Percentiles rank a stretch among this genome's conserved stretches.
phyloP scores from a whole-genome alignment of 1,140 invertebrate species.

The Popillia japonica region DNA sequence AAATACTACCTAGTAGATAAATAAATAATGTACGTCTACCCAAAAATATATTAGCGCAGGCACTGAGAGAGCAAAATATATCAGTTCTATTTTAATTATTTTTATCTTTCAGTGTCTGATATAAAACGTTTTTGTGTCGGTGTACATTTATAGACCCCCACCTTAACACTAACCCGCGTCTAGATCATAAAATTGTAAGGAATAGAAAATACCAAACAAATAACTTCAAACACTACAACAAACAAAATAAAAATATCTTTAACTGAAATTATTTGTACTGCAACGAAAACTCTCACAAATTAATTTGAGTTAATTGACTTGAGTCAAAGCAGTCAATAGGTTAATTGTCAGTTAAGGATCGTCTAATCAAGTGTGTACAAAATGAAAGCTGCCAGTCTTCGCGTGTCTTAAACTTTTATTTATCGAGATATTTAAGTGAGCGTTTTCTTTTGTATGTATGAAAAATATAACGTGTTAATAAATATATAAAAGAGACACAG shows the following conservation, averaged over 20 bases:
- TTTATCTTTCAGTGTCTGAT: too few relatives aligned
- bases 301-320: not conserved
- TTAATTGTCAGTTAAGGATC: not conserved
- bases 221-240: not conserved
- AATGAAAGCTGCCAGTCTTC: not conserved
- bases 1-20: not conserved
- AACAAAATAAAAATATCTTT: not conserved
- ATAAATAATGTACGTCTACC: not conserved
- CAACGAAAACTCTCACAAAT: conserved; percentile 2
- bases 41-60: not conserved
- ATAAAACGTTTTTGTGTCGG: too few relatives aligned
- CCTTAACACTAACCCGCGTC: not conserved
- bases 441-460: not conserved
- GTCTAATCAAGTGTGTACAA: not conserved
- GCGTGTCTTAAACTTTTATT: not conserved
- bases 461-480: not conserved
- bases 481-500: not conserved
- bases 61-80: too few relatives aligned
- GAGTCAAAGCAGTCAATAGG: not conserved
- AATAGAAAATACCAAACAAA: not conserved
- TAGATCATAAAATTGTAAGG: not conserved
- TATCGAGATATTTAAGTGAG: not conserved
- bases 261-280: not conserved
- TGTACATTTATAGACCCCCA: not conserved
- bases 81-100: too few relatives aligned